These are phyloP conservation scores for Pagetopsis macropterus DNA, from an alignment of 2,797 vertebrate genomes.

Conservation along the genomic window DNA sequence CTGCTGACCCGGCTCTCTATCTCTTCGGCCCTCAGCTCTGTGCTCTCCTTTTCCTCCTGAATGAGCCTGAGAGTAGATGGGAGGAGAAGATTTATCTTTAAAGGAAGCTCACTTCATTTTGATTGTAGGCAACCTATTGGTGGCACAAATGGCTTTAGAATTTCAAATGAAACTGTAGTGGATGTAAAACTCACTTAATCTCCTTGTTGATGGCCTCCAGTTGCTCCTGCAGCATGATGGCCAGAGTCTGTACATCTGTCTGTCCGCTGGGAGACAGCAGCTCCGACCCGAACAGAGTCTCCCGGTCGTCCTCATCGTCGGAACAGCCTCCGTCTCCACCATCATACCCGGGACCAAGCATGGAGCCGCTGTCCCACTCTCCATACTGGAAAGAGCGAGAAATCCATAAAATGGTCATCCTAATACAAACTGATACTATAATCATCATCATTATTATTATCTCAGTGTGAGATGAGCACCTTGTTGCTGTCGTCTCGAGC, in stretches of 20 bases:
- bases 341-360: conserved; percentile 80
- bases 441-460: neutral
- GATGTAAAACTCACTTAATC: conserved; percentile 85
- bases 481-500: conserved; percentile 88
- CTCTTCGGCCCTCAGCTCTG: conserved; percentile 91
- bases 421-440: neutral
- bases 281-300: conserved; percentile 86
- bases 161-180: neutral
- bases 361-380: conserved; percentile 85
- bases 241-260: conserved; percentile 92
- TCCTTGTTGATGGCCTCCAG: conserved; percentile 95
- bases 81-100: neutral
- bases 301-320: conserved; percentile 87
- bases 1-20: conserved; percentile 92
- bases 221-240: conserved; percentile 94
- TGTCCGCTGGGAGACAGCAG: conserved; percentile 91
- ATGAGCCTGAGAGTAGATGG: conserved; percentile 82
- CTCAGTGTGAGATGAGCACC: conserved; percentile 71
- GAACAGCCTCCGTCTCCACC: conserved; percentile 82
- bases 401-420: neutral
- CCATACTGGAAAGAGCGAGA: conserved; percentile 75
- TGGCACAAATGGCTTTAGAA: neutral
- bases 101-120: neutral
- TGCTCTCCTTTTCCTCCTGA: conserved; percentile 94
- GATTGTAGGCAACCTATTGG: neutral